Base-by-base conservation (phyloP, 2,113 vertebrate species). In the Paramisgurnus dabryanus region DNA sequence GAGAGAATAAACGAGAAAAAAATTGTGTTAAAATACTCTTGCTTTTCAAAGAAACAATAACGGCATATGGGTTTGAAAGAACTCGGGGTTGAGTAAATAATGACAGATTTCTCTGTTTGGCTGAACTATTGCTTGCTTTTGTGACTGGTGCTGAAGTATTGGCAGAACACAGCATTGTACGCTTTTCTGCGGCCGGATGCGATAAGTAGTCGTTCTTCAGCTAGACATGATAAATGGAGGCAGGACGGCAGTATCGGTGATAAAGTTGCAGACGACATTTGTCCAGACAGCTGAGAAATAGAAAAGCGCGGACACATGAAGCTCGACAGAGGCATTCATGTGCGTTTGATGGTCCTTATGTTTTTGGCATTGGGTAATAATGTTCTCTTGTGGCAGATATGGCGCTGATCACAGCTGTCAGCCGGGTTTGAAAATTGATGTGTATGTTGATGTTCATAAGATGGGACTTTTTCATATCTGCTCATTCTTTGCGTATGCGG, bases 391-490 rank as follows among this genome's bases (percentile, higher is more conserved):
- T 10, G 22, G 43, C 22, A 63, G 8, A 75, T 75, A 75, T 17
- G 27, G 40, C 40, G 45, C 12, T 74, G 60, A 74, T 74, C 71
- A 60, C 39, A 11, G n/a, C 17, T 64, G 22, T 47, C 41, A 64
- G 58, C 1, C 43, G 2, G 7, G 41, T 64, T 63, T 60, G 18
- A 3, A 49, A 64, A 50, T 64, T 64, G 22, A 75, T 75, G 73
- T 39, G 8, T 49, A 75, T 64, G 43, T 75, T 64, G 43, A 75
- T 75, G 57, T 6, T 75, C 22, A 75, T 78, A 67, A 71, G 78
- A 61, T 77, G 79, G 85, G 80, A 85, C 73, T 83, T 78, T 83
- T 88, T 86, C 86, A 89, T 64, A 49, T 67, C 18, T 81, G 13
- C 49, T 67, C 40, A 39, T 43, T 63, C n/a, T 67, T 6, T 80